phyloP scores from a whole-genome alignment of 1,140 invertebrate genomes.

The Drosophila biarmipes region DNA sequence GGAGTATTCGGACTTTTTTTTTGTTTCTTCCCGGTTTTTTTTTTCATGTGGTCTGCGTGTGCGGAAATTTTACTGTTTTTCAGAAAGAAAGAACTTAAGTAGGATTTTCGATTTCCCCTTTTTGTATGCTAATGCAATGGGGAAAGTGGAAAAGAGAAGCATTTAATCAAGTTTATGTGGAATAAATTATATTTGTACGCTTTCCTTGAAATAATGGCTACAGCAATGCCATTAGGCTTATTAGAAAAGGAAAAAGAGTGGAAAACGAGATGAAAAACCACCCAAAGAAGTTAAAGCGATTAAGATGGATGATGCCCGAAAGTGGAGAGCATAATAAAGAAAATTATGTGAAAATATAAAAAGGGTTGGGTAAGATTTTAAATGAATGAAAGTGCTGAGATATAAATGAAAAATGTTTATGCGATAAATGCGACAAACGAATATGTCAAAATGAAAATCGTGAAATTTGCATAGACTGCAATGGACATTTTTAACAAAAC shows the following conservation, averaged over 20 bases:
- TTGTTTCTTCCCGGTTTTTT: constrained; percentile 9
- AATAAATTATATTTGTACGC: constrained; percentile 52
- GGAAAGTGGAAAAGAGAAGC: constrained; percentile 25
- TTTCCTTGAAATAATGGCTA: constrained; percentile 20
- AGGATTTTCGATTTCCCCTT: constrained; percentile 18
- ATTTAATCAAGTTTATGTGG: constrained; percentile 77
- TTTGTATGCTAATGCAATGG: constrained; percentile 63
- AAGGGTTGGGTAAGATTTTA: constrained; percentile 10
- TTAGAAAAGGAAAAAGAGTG: constrained; percentile 50
- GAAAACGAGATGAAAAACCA: background rate
- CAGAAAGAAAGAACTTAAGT: constrained; percentile 39
- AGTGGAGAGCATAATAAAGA: constrained; percentile 12
- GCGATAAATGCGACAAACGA: background rate
- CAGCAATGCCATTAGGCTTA: constrained; percentile 63
- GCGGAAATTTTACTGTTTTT: constrained; percentile 36
- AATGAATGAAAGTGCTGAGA: background rate
- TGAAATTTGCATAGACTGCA: background rate
- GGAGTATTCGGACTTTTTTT: constrained; percentile 9
- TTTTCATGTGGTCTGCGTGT: constrained; percentile 57
- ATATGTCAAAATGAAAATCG: background rate
- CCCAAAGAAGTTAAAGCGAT: constrained; percentile 36
- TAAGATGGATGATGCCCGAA: constrained; percentile 38
- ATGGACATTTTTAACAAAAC: constrained; percentile 1
- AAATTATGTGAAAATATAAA: constrained; percentile 15
- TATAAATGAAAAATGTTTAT: background rate